A percentile compares a stretch with the other conserved stretches of the same genome.
Conservation (phyloP, 2,797 vertebrate species). For the Avahi laniger region DNA sequence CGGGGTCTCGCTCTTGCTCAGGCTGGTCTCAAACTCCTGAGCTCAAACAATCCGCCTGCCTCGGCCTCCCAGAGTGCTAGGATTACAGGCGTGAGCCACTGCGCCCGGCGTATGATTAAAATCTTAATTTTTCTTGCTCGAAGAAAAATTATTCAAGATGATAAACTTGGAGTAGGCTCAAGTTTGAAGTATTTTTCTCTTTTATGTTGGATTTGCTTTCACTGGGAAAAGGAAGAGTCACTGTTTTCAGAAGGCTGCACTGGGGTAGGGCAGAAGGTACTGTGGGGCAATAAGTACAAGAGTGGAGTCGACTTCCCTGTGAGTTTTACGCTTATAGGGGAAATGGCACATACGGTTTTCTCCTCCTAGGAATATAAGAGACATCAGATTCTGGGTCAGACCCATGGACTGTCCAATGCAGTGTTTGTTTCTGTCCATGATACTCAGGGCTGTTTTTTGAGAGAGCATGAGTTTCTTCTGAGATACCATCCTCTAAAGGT, state of each 20-base stretch:
- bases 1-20: no score
- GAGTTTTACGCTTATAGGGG: conserved; percentile 24
- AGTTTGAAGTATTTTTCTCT: conserved; percentile 15
- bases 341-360: not conserved
- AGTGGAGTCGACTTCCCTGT: not conserved
- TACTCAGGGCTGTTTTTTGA: conserved; percentile 14
- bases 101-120: conserved; percentile 46
- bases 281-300: not conserved
- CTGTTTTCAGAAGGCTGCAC: not conserved
- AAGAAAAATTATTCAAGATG: conserved; percentile 34
- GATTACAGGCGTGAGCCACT: no score
- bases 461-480: conserved; percentile 1
- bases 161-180: not conserved
- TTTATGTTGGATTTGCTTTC: conserved; percentile 38
- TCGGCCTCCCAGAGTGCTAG: no score
- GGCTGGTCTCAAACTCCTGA: no score
- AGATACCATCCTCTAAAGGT: conserved; percentile 25
- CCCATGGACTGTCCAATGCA: not conserved
- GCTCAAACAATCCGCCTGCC: no score
- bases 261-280: not conserved
- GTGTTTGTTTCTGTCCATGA: conserved; percentile 24
- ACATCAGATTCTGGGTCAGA: conserved; percentile 2
- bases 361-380: not conserved
- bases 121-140: conserved; percentile 29
- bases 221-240: not conserved